Evolutionary conservation across 2,888 invertebrate genomes (phyloP), one percentile per base, ranked within the genome.

Genomic region (Rhagophthalmus giganteus): DNA sequence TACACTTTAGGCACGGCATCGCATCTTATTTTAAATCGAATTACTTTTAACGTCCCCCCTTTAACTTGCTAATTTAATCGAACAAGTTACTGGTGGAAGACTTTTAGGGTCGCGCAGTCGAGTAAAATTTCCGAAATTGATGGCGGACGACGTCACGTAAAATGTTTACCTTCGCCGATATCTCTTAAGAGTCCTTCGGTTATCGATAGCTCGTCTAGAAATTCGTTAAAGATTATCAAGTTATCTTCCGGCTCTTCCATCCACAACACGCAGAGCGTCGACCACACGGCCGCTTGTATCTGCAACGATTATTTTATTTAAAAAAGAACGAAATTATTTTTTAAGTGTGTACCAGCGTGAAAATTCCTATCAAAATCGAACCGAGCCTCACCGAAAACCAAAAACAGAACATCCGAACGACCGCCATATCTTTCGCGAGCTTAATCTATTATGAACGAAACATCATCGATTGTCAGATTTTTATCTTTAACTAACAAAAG

Each of bases 331-430:
- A 5, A 20, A 5, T 20, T 20, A 5, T 7, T 20, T 20, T 20
- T 20, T 7, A 7, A 3, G 7, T 7, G 7, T 3, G 20, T 32
- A 52, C 52, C 31, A 47, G 16, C 14, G 52, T 41, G 26, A 41
- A 15, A 28, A 26, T 14, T 20, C 40, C 52, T 13, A 41, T 42
- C 8, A 52, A 41, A 11, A 52, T 41, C 8, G 52, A 47, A 8
- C 52, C 52, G 2, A 52, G 28, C 27, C 52, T 24, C 6, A 52
- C 52, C 1, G 52, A 52, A 41, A 52, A 52, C 52, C 52, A 52
- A 37, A 52, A 52, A 32, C 52, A 52, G 12, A 52, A 52, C 2
- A 47, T 32, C 9, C 42, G 32, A 1, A 52, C 34, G 1, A 39
- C 12, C 10, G 32, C 47, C 47, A 47, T 47, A 20, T 20, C 7